A percentile compares a stretch with the other conserved stretches of the same genome.
These are phyloP conservation scores for Chelonus insularis DNA, from an alignment of 1,140 invertebrate genomes.

Conservation along the genomic window DNA sequence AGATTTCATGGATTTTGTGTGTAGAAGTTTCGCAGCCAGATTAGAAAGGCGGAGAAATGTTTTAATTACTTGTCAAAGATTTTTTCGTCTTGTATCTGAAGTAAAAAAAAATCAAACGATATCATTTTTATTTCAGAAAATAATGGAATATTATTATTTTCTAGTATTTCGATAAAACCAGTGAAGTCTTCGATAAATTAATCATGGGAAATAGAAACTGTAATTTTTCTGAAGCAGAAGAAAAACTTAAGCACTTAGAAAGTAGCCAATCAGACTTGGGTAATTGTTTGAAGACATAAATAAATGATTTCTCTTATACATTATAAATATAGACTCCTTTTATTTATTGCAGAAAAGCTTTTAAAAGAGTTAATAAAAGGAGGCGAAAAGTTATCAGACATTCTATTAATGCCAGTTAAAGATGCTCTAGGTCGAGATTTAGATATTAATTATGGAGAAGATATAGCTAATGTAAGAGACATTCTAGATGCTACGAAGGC, in stretches of 20 bases:
- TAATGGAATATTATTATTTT: conserved; percentile 23
- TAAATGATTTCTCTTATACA: conserved; percentile 2
- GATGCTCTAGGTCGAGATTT: conserved; percentile 76
- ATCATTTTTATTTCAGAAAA: conserved; percentile 6
- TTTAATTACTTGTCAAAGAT: conserved; percentile 75
- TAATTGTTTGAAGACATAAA: conserved; percentile 28
- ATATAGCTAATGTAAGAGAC: conserved; percentile 72
- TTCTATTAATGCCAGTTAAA: conserved; percentile 79
- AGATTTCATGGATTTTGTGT: conserved; percentile 81
- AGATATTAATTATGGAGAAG: conserved; percentile 70
- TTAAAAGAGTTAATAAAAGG: conserved; percentile 73
- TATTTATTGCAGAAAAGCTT: conserved; percentile 61
- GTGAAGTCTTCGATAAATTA: conserved; percentile 69
- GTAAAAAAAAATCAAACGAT: too few species aligned
- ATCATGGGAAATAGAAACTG: conserved; percentile 65
- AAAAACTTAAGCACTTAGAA: conserved; percentile 62
- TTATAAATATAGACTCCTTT: conserved; percentile 14
- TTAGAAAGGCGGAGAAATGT: conserved; percentile 74
- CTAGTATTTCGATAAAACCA: conserved; percentile 68
- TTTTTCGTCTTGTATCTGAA: conserved; percentile 76
- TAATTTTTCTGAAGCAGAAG: conserved; percentile 61
- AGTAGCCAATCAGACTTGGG: conserved; percentile 55
- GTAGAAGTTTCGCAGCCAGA: conserved; percentile 75
- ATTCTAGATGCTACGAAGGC: conserved; percentile 69
- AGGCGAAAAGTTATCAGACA: conserved; percentile 77